Percentiles rank a stretch among this genome's conserved stretches.
phyloP scores from a whole-genome alignment of 2,113 vertebrate species.

The Tinamus guttatus region DNA sequence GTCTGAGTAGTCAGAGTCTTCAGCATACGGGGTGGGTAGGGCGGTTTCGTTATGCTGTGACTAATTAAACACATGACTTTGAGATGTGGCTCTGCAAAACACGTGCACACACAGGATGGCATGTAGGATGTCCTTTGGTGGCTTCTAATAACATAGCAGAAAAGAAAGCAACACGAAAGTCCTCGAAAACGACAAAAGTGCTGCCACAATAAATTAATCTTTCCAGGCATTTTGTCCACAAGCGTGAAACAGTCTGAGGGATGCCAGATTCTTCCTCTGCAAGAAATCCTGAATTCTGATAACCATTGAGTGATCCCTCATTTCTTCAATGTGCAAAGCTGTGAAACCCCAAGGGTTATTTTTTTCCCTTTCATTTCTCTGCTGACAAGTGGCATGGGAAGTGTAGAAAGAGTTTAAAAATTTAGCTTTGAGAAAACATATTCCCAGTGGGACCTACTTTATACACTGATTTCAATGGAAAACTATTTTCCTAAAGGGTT shows the following conservation, averaged over 20 bases:
- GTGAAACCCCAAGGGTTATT: slow-evolving; percentile 71
- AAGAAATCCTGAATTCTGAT: slow-evolving; percentile 64
- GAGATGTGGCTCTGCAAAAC: background rate
- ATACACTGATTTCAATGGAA: slow-evolving; percentile 50
- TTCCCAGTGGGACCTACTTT: slow-evolving; percentile 39
- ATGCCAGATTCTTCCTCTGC: slow-evolving; percentile 32
- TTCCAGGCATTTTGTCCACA: slow-evolving; percentile 9
- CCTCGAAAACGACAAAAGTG: background rate
- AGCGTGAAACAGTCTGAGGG: slow-evolving; percentile 32
- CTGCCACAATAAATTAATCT: slow-evolving; percentile 1
- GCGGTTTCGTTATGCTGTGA: background rate
- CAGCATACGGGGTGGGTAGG: rapidly evolving
- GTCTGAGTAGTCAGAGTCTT: background rate
- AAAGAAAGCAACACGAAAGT: background rate
- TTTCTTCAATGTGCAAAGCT: slow-evolving; percentile 73
- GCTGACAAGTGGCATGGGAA: slow-evolving; percentile 67
- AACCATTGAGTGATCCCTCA: slow-evolving; percentile 55
- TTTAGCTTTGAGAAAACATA: slow-evolving; percentile 62
- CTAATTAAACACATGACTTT: background rate
- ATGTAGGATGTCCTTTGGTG: background rate
- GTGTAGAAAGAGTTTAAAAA: slow-evolving; percentile 69
- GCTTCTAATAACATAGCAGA: background rate
- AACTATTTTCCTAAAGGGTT: slow-evolving; percentile 41
- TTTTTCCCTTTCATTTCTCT: slow-evolving; percentile 71
- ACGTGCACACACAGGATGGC: background rate